phyloP scores from a whole-genome alignment of 2,797 vertebrate genomes.

The Bradypodion ventrale region DNA sequence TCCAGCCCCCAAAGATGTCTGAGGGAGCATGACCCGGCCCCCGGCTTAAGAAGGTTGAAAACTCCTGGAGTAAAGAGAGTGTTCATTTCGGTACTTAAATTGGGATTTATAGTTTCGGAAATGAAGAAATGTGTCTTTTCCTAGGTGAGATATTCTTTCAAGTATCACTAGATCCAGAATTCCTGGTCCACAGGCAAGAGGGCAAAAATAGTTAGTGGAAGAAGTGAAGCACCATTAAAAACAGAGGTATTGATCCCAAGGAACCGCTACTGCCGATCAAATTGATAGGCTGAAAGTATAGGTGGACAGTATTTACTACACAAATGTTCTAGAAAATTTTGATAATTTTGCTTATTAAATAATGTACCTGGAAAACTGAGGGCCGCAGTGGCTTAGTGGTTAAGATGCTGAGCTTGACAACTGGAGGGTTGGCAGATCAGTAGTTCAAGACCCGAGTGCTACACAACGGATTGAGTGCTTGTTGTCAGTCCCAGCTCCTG shows the following conservation, averaged over 20 bases:
- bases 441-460: too few relatives aligned
- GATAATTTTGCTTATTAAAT: too few relatives aligned
- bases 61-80: too few relatives aligned
- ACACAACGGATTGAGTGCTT: too few relatives aligned
- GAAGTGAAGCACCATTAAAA: not conserved
- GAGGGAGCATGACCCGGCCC: too few relatives aligned
- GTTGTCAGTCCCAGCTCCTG: too few relatives aligned
- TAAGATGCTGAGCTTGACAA: too few relatives aligned
- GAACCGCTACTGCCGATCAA: not conserved
- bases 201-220: not conserved
- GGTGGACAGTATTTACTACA: not conserved
- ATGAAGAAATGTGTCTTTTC: not conserved
- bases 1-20: too few relatives aligned
- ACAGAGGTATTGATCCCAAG: not conserved
- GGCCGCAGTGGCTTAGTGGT: too few relatives aligned
- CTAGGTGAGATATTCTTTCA: not conserved
- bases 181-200: not conserved
- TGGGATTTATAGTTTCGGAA: not conserved
- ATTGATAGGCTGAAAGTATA: not conserved
- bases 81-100: not conserved
- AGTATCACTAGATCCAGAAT: not conserved
- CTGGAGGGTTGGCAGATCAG: too few relatives aligned
- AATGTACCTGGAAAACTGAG: too few relatives aligned
- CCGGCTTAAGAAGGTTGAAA: too few relatives aligned
- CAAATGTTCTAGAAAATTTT: not conserved